phyloP scores from a whole-genome alignment of 2,113 vertebrate genomes.

The Xyliphius kryptos region DNA sequence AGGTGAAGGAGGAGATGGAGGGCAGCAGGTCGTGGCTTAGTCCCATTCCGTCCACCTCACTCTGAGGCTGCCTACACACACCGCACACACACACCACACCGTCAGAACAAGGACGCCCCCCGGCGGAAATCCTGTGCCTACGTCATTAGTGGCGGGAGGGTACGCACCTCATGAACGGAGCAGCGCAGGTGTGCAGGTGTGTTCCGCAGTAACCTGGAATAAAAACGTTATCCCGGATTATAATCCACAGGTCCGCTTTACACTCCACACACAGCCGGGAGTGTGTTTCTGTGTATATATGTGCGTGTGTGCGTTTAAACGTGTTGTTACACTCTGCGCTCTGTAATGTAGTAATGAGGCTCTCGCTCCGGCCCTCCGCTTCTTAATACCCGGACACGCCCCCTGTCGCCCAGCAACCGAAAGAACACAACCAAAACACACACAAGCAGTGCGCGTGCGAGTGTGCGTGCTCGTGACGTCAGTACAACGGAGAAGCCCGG shows the following conservation, averaged over 20 bases:
- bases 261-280: neutral
- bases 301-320: neutral
- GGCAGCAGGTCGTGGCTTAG: slow-evolving; percentile 86
- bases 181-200: slow-evolving; percentile 37
- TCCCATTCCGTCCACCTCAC: slow-evolving; percentile 85
- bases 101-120: neutral
- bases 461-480: slow-evolving; percentile 55
- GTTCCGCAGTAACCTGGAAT: neutral
- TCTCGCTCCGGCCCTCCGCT: slow-evolving; percentile 54
- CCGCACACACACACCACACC: neutral
- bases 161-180: slow-evolving; percentile 35
- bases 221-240: neutral
- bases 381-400: slow-evolving; percentile 69
- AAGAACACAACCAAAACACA: slow-evolving; percentile 48
- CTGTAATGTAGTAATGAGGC: slow-evolving; percentile 34
- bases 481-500: slow-evolving; percentile 36
- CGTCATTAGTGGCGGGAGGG: neutral
- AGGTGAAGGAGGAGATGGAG: slow-evolving; percentile 85
- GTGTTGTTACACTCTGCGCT: slow-evolving; percentile 10
- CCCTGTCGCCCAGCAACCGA: slow-evolving; percentile 67
- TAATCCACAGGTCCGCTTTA: slow-evolving; percentile 8
- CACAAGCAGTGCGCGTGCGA: slow-evolving; percentile 32
- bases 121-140: neutral
- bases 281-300: neutral
- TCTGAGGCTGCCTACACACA: slow-evolving; percentile 78